Percentiles rank a stretch among this genome's conserved stretches.
These are phyloP conservation scores for Sebastes kiyomatsui DNA, from an alignment of 2,797 vertebrate genomes.

Conservation along the genomic window DNA sequence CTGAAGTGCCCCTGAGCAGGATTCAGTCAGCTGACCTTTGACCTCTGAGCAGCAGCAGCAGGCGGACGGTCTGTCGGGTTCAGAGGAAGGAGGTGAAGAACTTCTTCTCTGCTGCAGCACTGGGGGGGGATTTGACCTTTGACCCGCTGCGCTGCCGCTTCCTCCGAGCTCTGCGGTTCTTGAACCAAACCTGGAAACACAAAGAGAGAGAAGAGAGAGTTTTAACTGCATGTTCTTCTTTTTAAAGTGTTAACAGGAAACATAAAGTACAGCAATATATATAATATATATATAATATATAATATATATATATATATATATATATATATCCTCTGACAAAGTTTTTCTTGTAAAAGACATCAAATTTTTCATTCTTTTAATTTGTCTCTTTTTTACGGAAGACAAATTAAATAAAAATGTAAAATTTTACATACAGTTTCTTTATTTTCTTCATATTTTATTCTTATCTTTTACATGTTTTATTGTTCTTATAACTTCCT, in stretches of 20 bases:
- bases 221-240: background rate
- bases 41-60: background rate
- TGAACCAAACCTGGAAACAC: slow-evolving; percentile 80
- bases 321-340: too few species aligned
- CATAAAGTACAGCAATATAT: too few species aligned
- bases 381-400: background rate
- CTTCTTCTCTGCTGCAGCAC: background rate
- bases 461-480: too few species aligned
- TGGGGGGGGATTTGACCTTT: slow-evolving; percentile 12
- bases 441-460: too few species aligned
- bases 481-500: too few species aligned
- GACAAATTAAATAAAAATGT: background rate
- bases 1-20: background rate
- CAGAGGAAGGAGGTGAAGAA: slow-evolving; percentile 8
- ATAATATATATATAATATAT: too few species aligned
- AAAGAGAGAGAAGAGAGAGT: background rate
- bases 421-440: too few species aligned
- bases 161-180: slow-evolving; percentile 81
- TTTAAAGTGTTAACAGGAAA: background rate
- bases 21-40: background rate
- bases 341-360: background rate
- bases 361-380: background rate
- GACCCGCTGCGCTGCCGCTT: slow-evolving; percentile 63
- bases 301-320: too few species aligned
- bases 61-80: background rate